These are phyloP conservation scores for Drosophila neocordata DNA, from an alignment of 1,140 invertebrate species.

Conservation along the genomic window DNA sequence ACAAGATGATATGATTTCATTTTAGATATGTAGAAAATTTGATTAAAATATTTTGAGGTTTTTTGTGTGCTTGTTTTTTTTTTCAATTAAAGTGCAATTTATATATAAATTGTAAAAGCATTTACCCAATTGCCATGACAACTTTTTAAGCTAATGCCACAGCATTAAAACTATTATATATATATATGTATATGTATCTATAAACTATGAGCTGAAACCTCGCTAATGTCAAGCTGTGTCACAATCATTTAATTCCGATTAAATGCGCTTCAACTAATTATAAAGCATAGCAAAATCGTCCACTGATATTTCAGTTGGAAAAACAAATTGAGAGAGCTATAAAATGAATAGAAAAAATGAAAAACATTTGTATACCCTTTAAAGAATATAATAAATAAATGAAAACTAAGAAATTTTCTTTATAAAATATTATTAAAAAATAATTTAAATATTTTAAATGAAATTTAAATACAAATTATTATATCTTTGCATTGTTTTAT, in stretches of 20 bases:
- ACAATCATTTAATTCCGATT: conserved; percentile 58
- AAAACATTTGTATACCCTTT: not conserved
- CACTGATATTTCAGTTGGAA: not conserved
- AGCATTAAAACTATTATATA: not conserved
- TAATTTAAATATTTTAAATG: too few relatives aligned
- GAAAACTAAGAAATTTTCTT: too few relatives aligned
- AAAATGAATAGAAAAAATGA: not conserved
- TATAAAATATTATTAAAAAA: too few relatives aligned
- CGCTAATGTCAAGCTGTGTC: conserved; percentile 50
- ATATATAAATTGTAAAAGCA: conserved; percentile 46
- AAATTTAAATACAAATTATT: too few relatives aligned
- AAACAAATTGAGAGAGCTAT: not conserved
- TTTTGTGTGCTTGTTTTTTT: conserved; percentile 21
- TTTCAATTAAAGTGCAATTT: conserved; percentile 58
- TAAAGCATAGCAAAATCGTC: not conserved
- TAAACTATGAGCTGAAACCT: conserved; percentile 16
- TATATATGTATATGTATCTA: too few relatives aligned
- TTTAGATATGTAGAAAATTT: conserved; percentile 48
- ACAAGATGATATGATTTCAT: conserved; percentile 45
- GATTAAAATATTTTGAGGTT: not conserved
- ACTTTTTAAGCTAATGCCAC: conserved; percentile 39
- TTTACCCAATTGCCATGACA: conserved; percentile 34
- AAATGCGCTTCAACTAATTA: conserved; percentile 65
- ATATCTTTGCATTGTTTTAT: too few relatives aligned
- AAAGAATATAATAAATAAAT: not conserved